Conservation (phyloP, 2,888 invertebrate genomes). For the Zelleria hepariella region DNA sequence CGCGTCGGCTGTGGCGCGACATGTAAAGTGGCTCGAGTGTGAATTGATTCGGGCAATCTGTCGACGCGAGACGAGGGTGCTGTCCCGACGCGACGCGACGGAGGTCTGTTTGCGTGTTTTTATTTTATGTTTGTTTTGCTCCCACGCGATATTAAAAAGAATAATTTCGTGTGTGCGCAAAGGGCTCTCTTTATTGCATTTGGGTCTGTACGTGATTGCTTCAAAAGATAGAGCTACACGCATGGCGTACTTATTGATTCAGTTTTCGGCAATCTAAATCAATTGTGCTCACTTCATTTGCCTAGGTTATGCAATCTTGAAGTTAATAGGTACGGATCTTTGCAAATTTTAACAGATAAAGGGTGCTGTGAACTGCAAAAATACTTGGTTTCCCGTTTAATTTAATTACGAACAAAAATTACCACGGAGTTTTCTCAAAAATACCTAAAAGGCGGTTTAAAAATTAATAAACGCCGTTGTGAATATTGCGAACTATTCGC, state of each 20-base stretch:
- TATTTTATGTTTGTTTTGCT: background rate
- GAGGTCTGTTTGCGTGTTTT: background rate
- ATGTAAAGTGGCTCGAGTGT: background rate
- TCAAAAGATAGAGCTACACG: background rate
- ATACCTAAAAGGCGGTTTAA: background rate
- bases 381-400: background rate
- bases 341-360: too few relatives aligned
- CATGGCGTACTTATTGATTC: background rate
- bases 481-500: background rate
- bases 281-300: too few relatives aligned
- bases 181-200: background rate
- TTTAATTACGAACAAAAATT: background rate
- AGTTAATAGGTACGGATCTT: too few relatives aligned
- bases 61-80: constrained; percentile 2
- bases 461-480: background rate
- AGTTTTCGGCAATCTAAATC: too few relatives aligned
- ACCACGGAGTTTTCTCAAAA: background rate
- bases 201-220: background rate
- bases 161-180: background rate
- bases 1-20: background rate
- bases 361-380: too few relatives aligned
- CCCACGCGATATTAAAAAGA: background rate
- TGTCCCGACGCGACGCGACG: constrained; percentile 8
- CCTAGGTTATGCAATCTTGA: too few relatives aligned
- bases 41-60: background rate